Evolutionary conservation across 2,797 vertebrate genomes (phyloP), one percentile per base, ranked within the genome.

Genomic region (Labroides dimidiatus): DNA sequence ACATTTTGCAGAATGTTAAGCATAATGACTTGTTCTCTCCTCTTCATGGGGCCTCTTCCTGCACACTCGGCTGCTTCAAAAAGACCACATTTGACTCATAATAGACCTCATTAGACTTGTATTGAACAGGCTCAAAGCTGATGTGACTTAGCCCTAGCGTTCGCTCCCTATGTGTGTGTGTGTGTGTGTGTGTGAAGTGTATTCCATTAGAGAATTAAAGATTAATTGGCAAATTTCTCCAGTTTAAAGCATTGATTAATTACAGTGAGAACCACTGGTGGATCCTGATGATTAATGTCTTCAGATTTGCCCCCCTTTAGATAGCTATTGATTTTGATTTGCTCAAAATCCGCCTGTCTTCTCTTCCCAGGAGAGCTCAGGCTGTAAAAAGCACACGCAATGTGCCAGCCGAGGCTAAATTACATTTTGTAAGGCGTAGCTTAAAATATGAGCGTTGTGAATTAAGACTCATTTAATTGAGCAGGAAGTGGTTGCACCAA

Each of bases 301-400:
- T 74, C 84, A 87, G 89, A 90, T 90, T 88, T 62, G 57, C 82
- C 87, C 79, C 79, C 70, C 77, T 87, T 90, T 88, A 90, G 90
- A 94, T 91, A 88, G 88, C 80, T 93, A 94, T 94, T 92, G 93
- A 94, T 93, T 92, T 92, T 88, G 85, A 92, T 93, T 89, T 90
- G 74, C 79, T 91, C 84, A 81, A 87, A 88, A 91, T 86, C 69
- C 69, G 70, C 71, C 79, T 75, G 80, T 86, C 77, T 85, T 74
- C 45, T 80, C 78, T 60, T 84, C 82, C 78, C 82, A 56, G 80
- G 74, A 82, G 82, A 72, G 61, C 71, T 68, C 69, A 84, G 60
- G 75, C 83, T 74, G 53, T 43, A 54, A 47, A 61, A 55, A 86
- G 69, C 67, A 62, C 53, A 44, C 77, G 63, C 48, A 63, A 62